A percentile compares a stretch with the other conserved stretches of the same genome.
These are phyloP conservation scores for Electrophaes corylata DNA, from an alignment of 2,888 invertebrate species.

Conservation along the genomic window DNA sequence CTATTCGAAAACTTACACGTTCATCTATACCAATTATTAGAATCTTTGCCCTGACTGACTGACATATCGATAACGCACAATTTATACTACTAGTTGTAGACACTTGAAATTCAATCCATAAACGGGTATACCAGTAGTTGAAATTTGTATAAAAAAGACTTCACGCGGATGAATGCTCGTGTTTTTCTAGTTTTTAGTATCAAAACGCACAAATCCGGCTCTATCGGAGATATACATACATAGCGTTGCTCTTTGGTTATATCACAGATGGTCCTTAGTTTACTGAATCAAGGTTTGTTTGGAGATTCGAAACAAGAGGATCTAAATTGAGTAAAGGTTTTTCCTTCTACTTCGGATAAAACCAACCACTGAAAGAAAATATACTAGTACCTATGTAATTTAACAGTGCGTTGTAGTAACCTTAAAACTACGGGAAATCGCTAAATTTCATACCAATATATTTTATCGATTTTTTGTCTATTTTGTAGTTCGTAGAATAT, in stretches of 20 bases:
- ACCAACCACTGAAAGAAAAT: constrained; percentile 1
- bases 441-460: neutral
- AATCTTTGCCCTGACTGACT: too few species aligned
- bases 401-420: neutral
- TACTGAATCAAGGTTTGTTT: constrained; percentile 14
- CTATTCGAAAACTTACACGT: too few species aligned
- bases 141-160: too few species aligned
- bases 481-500: neutral
- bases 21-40: too few species aligned
- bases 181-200: too few species aligned
- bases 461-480: neutral
- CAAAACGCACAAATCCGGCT: neutral
- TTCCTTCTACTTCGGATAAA: neutral
- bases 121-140: too few species aligned
- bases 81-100: too few species aligned
- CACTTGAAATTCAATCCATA: too few species aligned
- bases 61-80: too few species aligned
- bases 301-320: constrained; percentile 6
- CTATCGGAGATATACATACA: neutral
- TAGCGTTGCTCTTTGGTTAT: constrained; percentile 4
- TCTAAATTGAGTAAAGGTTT: constrained; percentile 4
- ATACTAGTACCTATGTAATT: neutral
- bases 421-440: too few species aligned
- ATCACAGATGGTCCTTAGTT: constrained; percentile 7
- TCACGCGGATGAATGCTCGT: too few species aligned